Base-by-base conservation (phyloP, 1,140 invertebrate species). In the Lordiphosa clarofinis region DNA sequence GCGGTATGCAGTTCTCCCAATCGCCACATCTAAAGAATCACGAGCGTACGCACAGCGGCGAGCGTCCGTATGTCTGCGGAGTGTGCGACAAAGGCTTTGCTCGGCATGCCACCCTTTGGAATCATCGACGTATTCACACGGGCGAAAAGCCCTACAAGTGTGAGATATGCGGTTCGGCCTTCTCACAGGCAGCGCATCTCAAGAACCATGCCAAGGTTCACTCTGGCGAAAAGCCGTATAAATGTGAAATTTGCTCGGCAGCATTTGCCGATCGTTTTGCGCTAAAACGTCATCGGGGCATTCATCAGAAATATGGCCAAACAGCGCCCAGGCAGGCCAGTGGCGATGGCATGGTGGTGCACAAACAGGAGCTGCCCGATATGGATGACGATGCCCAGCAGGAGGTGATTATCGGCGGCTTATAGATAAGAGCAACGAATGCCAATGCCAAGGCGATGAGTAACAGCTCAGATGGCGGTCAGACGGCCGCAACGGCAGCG, bases 1-100 rank as follows among this genome's bases (percentile, higher is more conserved):
- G 95, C 87, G 95, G 94, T 38, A 96, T 96, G 94, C 94, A 95
- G 84, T 96, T 96, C 84, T 95, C 94, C 3, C 95, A 96, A 76
- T 95, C 94, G 60, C 96, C 96, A 11, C 95, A 98, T 91, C 90
- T 98, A 15, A 97, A 97, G 75, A 96, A 97, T 84, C 97, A 98
- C 76, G 96, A 97, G 86, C 91, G 96, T 75, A 97, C 96, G 54
- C 96, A 98, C 88, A 97, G 95, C 28, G 96, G 93, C 4, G 96
- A 97, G 88, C 92, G 96, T 63, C 96, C 96, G 0, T 97, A 97
- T 90, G 95, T 96, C 48, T 98, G 96, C 89, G 95, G 96, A 74
- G 94, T 96, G 7, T 98, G 96, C 87, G 94, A 96, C 71, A 97
- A 97, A 90, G 95, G 95, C 12, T 97, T 96, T 84, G 95, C 94